These are phyloP conservation scores for Lates japonicus DNA, from an alignment of 2,797 vertebrate genomes.

Conservation along the genomic window DNA sequence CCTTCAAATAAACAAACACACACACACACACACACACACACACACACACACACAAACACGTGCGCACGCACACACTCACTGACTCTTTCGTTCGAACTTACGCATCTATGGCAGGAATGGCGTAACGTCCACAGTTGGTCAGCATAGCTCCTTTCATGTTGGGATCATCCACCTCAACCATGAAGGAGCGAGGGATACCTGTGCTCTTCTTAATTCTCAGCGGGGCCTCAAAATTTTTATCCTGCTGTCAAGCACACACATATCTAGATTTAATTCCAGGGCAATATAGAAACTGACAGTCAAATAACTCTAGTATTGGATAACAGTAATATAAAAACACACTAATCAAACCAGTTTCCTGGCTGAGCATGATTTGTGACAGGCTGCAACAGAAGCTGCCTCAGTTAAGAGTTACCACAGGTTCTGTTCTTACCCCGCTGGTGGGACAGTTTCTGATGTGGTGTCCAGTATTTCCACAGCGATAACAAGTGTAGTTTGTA, in stretches of 20 bases:
- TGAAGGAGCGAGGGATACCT: slow-evolving; percentile 97
- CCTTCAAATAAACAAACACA: too few species aligned
- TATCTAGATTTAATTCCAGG: neutral
- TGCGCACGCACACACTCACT: neutral
- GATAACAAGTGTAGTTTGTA: slow-evolving; percentile 94
- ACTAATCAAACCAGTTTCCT: neutral
- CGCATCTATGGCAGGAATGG: slow-evolving; percentile 97
- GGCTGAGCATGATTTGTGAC: neutral
- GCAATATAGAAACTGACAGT: neutral
- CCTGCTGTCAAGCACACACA: slow-evolving; percentile 81
- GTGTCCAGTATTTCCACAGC: slow-evolving; percentile 95
- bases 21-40: neutral
- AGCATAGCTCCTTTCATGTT: slow-evolving; percentile 97
- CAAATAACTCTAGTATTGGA: neutral
- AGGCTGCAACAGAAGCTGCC: neutral
- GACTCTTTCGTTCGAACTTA: slow-evolving; percentile 80
- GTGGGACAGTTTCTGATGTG: slow-evolving; percentile 97
- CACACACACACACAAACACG: slow-evolving; percentile 1
- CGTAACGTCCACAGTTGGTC: slow-evolving; percentile 96
- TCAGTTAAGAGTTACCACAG: neutral
- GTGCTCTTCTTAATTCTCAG: slow-evolving; percentile 96
- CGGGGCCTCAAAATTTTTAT: slow-evolving; percentile 93
- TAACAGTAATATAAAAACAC: neutral
- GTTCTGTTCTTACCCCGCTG: slow-evolving; percentile 88
- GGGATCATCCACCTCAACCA: slow-evolving; percentile 98